phyloP scores from a whole-genome alignment of 2,888 invertebrate genomes.

The Malthinus seriepunctatus region DNA sequence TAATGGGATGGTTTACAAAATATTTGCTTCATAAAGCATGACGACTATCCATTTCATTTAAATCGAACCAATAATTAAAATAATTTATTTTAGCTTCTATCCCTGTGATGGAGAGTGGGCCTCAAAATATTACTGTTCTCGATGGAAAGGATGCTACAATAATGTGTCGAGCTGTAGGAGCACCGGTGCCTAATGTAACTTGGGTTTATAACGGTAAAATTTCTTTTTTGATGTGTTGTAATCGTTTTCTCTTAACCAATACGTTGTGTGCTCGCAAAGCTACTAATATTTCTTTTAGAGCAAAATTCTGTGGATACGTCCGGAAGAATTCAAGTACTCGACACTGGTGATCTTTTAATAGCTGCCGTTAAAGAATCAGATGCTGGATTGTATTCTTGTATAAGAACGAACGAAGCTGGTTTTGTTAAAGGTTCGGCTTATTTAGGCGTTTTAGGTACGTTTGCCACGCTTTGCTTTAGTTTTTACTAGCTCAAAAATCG shows the following conservation, averaged over 20 bases:
- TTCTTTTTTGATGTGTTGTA: background rate
- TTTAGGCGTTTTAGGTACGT: slow-evolving; percentile 78
- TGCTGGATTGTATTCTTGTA: slow-evolving; percentile 87
- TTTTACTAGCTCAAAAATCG: too few species aligned
- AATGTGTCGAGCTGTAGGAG: slow-evolving; percentile 85
- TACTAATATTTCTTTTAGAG: slow-evolving; percentile 53
- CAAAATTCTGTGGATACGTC: slow-evolving; percentile 66
- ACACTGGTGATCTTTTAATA: slow-evolving; percentile 86
- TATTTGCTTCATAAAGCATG: background rate
- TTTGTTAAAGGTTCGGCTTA: slow-evolving; percentile 80
- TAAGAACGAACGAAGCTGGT: slow-evolving; percentile 88
- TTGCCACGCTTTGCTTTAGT: slow-evolving; percentile 3
- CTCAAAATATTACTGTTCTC: slow-evolving; percentile 85
- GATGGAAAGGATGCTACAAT: slow-evolving; percentile 93
- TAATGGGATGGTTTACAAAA: background rate
- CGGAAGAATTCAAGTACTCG: slow-evolving; percentile 82
- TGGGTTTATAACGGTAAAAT: slow-evolving; percentile 90
- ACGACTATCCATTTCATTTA: slow-evolving; percentile 20
- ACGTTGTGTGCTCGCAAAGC: slow-evolving; percentile 2
- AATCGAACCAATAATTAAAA: background rate
- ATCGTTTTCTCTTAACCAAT: too few species aligned
- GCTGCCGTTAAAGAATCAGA: slow-evolving; percentile 82
- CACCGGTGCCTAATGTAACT: slow-evolving; percentile 86
- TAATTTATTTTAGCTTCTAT: slow-evolving; percentile 72
- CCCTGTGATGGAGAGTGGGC: slow-evolving; percentile 83